A percentile compares a stretch with the other conserved stretches of the same genome.
phyloP scores from a whole-genome alignment of 2,797 vertebrate genomes.

The Ficedula albicollis region DNA sequence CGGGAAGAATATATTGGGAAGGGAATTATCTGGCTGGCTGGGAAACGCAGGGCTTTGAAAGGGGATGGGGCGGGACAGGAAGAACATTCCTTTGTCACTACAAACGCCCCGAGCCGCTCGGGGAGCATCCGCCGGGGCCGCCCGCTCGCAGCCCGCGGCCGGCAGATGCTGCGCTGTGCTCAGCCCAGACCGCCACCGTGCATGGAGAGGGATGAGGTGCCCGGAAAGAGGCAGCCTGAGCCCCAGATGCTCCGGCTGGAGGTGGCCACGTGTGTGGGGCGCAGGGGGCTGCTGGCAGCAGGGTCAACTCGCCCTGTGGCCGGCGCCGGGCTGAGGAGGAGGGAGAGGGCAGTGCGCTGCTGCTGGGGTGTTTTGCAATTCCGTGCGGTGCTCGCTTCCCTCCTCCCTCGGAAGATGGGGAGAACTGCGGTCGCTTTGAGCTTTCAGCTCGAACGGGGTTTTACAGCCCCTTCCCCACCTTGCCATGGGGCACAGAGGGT shows the following conservation, averaged over 20 bases:
- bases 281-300: conserved; percentile 34
- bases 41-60: not conserved
- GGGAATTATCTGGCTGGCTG: conserved; percentile 24
- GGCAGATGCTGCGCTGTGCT: not conserved
- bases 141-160: not conserved
- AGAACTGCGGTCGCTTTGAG: not conserved
- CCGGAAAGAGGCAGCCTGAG: conserved; percentile 53
- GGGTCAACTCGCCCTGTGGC: not conserved
- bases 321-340: not conserved
- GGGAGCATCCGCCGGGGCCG: not conserved
- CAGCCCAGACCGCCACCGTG: conserved; percentile 21
- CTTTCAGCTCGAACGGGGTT: not conserved
- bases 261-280: not conserved
- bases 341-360: not conserved
- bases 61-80: conserved; percentile 44
- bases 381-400: not conserved
- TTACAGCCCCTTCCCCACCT: not conserved
- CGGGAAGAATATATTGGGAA: not conserved
- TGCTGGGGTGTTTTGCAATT: not conserved
- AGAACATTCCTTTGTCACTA: conserved; percentile 59
- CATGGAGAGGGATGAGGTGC: conserved; percentile 4
- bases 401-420: not conserved
- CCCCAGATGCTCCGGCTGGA: conserved; percentile 53
- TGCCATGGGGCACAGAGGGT: not conserved
- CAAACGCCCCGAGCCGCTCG: not conserved